These are phyloP conservation scores for Paradisaea rubra DNA, from an alignment of 2,113 vertebrate genomes.

Conservation along the genomic window DNA sequence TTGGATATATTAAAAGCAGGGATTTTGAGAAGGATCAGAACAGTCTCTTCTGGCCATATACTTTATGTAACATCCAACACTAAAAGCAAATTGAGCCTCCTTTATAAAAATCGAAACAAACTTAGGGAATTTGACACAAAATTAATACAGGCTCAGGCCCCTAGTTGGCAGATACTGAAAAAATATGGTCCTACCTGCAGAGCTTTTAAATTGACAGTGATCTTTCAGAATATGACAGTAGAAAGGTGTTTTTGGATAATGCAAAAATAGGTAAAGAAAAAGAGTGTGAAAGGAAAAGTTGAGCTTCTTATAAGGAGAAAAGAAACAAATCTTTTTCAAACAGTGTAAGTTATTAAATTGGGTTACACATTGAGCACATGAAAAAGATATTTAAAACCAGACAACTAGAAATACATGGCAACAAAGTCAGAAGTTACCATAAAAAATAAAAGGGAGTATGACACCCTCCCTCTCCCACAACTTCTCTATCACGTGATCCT, in stretches of 20 bases:
- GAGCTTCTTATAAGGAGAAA: background rate
- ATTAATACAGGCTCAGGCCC: rapidly evolving
- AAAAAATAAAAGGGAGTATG: background rate
- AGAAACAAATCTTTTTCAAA: background rate
- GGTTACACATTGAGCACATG: background rate
- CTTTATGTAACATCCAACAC: background rate
- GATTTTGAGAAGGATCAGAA: background rate
- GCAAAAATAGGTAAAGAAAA: background rate
- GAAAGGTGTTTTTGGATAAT: background rate
- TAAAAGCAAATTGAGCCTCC: background rate
- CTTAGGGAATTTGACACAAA: background rate
- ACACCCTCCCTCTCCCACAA: background rate
- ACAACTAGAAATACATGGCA: background rate
- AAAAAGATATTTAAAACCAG: background rate
- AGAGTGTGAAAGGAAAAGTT: background rate
- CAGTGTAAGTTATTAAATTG: background rate
- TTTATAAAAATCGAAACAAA: background rate
- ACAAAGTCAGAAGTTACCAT: background rate
- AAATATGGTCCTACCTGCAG: background rate
- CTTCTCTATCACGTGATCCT: background rate
- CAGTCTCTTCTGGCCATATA: background rate
- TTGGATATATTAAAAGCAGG: background rate
- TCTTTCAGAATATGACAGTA: background rate
- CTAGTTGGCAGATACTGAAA: background rate
- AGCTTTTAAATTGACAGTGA: background rate